Percentiles rank a stretch among this genome's conserved stretches.
phyloP scores from a whole-genome alignment of 2,888 invertebrate genomes.

The Erebia epiphron region DNA sequence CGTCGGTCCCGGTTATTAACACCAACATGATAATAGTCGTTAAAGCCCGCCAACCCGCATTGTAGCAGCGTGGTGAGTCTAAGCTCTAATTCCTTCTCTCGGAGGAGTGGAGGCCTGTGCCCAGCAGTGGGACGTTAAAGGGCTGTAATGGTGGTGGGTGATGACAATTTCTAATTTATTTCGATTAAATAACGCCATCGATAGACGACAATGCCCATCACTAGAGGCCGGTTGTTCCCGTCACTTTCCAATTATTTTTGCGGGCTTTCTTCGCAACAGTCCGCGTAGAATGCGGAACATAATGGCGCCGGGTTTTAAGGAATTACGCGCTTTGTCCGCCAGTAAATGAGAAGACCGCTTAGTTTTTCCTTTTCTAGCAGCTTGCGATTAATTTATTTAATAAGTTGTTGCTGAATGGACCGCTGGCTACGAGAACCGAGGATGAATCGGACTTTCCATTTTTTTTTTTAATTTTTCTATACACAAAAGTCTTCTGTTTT shows the following conservation, averaged over 20 bases:
- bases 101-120: too few species aligned
- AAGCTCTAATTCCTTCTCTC: too few species aligned
- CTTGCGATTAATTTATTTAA: conserved; percentile 81
- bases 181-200: neutral
- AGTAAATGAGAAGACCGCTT: conserved; percentile 63
- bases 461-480: conserved; percentile 53
- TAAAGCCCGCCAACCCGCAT: too few species aligned
- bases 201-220: conserved; percentile 30
- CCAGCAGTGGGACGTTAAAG: too few species aligned
- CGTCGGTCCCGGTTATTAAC: too few species aligned
- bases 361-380: conserved; percentile 75
- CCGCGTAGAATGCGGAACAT: conserved; percentile 66
- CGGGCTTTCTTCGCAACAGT: conserved; percentile 73
- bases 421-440: conserved; percentile 57
- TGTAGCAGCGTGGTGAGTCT: too few species aligned
- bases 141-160: too few species aligned
- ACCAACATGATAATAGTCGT: too few species aligned
- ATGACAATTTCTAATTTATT: too few species aligned
- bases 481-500: conserved; percentile 49
- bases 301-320: conserved; percentile 71
- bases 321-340: conserved; percentile 72
- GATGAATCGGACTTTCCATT: conserved; percentile 73
- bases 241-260: conserved; percentile 82
- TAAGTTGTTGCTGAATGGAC: conserved; percentile 79
- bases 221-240: conserved; percentile 60